Evolutionary conservation across 2,797 vertebrate species (phyloP).

Genomic region (Neosilurus mollespiculum): DNA sequence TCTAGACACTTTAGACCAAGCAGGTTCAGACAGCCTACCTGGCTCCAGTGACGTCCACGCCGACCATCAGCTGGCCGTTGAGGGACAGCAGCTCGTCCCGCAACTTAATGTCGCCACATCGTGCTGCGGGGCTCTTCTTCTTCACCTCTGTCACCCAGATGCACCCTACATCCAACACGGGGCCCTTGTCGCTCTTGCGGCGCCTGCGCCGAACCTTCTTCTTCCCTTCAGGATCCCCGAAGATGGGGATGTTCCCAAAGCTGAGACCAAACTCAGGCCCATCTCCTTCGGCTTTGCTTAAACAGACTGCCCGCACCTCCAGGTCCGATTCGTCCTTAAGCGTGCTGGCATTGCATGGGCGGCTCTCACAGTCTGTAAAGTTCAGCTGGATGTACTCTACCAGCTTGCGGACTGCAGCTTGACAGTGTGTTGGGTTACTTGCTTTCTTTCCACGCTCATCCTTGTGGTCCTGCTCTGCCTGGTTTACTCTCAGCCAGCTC

Average conservation of each 20-base stretch:
- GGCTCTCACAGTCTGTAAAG: slow-evolving; percentile 75
- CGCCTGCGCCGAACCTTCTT: slow-evolving; percentile 80
- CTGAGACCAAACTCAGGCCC: slow-evolving; percentile 83
- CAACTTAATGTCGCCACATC: slow-evolving; percentile 84
- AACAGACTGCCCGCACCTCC: slow-evolving; percentile 84
- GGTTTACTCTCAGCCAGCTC: slow-evolving; percentile 81
- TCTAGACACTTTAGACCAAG: no score
- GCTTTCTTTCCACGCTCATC: slow-evolving; percentile 65
- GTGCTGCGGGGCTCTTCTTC: slow-evolving; percentile 87
- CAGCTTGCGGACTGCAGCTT: slow-evolving; percentile 86
- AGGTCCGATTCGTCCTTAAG: slow-evolving; percentile 69
- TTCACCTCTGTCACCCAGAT: slow-evolving; percentile 96
- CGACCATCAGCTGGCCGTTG: slow-evolving; percentile 95
- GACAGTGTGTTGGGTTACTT: slow-evolving; percentile 72
- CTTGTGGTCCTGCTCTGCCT: slow-evolving; percentile 51
- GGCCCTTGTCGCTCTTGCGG: slow-evolving; percentile 80
- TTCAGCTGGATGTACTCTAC: slow-evolving; percentile 93
- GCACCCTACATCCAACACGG: slow-evolving; percentile 88
- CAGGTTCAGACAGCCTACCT: slow-evolving; percentile 74
- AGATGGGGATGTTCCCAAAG: slow-evolving; percentile 94
- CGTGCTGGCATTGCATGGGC: slow-evolving; percentile 30
- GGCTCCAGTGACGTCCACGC: slow-evolving; percentile 89
- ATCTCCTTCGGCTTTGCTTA: slow-evolving; percentile 77
- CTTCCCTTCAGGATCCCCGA: slow-evolving; percentile 87
- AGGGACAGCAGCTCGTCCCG: slow-evolving; percentile 91